Base-by-base conservation (phyloP, 2,888 invertebrate genomes). In the Dolomedes plantarius region DNA sequence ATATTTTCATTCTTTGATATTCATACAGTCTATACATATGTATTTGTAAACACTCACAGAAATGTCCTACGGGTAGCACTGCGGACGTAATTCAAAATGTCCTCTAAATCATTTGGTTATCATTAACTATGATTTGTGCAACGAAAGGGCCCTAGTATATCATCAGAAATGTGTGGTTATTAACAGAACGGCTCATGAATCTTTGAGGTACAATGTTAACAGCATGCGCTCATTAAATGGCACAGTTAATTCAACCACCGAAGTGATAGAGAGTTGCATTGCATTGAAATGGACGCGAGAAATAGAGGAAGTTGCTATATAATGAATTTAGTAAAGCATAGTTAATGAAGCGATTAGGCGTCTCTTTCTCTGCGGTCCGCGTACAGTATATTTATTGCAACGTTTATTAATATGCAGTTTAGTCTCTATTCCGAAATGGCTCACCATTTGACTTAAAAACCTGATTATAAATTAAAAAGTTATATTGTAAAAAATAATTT, bases 201-300 rank as follows among this genome's bases (percentile, higher is more conserved):
- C 76, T 67, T 67, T 65, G 76, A 67, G 23, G 76, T 50, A 31
- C 29, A 41, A 76, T 67, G 65, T 46, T 41, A 75, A 75, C 64
- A 41, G 65, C 41, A 64, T 41, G 46, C 39, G 39, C 65, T 64
- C 76, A 50, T 28, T 31, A 67, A 46, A 46, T 67, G 65, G 65
- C 29, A 29, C 64, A 39, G 75, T 64, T 31, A 72, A 29, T 19
- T 31, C 56, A 56, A 73, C 62, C 46, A 46, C n/a, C 50, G 13
- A 67, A 46, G 19, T 76, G 41, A 76, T 76, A 76, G 76, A 76
- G 65, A 46, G 76, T 41, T 67, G 67, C 9, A 46, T 13, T 16
- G 46, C 46, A 46, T 46, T 46, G 16, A 11, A 46, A 46, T 46
- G 16, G 5, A 16, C 16, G 46, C 16, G 16, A 36, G 36, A 36